Conservation (phyloP, 2,888 invertebrate genomes). For the Oxystoma pomonae region DNA sequence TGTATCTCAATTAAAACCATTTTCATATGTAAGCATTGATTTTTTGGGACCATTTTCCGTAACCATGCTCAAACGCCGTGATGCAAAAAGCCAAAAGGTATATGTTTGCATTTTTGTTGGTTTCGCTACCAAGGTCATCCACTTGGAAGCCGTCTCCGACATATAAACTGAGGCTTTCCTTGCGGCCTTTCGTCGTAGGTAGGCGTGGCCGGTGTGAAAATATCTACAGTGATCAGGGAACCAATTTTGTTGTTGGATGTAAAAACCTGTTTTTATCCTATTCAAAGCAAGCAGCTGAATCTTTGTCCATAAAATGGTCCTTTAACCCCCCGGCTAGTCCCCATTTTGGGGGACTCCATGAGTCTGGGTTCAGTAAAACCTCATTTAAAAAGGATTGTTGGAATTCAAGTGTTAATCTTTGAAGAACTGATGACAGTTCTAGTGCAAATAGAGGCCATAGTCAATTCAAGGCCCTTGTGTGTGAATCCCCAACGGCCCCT, state of each 20-base stretch:
- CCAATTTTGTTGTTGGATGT: conserved; percentile 22
- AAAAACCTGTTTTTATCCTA: conserved; percentile 1
- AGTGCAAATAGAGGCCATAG: background rate
- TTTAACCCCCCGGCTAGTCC: background rate
- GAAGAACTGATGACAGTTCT: background rate
- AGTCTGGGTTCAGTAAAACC: conserved; percentile 1
- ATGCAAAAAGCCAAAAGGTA: conserved; percentile 20
- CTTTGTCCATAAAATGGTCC: conserved; percentile 26
- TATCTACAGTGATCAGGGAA: conserved; percentile 17
- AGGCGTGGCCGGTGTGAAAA: conserved; percentile 9
- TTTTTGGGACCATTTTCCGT: conserved; percentile 16
- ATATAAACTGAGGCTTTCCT: conserved; percentile 31
- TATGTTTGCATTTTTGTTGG: conserved; percentile 29
- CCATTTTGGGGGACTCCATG: conserved; percentile 1
- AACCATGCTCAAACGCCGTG: conserved; percentile 17
- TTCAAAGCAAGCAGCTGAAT: conserved; percentile 1
- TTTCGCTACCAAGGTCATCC: conserved; percentile 31
- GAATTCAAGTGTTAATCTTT: background rate
- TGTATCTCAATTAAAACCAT: conserved; percentile 19
- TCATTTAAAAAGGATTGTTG: background rate
- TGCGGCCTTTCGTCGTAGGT: background rate
- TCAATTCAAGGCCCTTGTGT: conserved; percentile 1
- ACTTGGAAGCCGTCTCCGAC: conserved; percentile 31
- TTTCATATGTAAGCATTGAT: conserved; percentile 17
- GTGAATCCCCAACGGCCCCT: background rate